Evolutionary conservation across 2,888 invertebrate genomes (phyloP).

Genomic region (Oxystoma pomonae): DNA sequence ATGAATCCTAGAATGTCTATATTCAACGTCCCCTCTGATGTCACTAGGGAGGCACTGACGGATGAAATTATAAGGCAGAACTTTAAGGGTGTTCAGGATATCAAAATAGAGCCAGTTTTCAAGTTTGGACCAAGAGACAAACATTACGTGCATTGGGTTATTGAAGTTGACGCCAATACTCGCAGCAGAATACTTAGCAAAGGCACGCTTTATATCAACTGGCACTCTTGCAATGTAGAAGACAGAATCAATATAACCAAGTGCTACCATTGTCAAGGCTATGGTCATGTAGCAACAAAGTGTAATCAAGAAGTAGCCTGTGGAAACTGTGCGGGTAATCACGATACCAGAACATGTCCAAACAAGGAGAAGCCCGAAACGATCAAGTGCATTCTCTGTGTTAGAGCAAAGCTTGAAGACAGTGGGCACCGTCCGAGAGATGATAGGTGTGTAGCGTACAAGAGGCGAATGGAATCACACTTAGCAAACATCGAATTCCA

Average conservation of each 20-base stretch:
- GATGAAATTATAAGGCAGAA: neutral
- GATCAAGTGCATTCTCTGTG: slow-evolving; percentile 1
- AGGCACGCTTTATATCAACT: neutral
- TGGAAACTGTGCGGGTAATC: slow-evolving; percentile 4
- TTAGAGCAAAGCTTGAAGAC: neutral
- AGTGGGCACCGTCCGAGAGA: slow-evolving; percentile 6
- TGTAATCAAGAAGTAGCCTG: neutral
- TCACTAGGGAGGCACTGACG: neutral
- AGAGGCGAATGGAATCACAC: neutral
- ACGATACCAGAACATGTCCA: slow-evolving; percentile 1
- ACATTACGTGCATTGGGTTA: slow-evolving; percentile 10
- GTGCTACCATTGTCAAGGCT: slow-evolving; percentile 9
- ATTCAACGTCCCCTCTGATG: slow-evolving; percentile 4
- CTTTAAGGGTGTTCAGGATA: neutral
- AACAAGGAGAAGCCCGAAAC: neutral
- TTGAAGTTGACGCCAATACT: slow-evolving; percentile 5
- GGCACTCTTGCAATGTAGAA: slow-evolving; percentile 12
- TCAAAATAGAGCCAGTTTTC: neutral
- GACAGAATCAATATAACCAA: slow-evolving; percentile 1
- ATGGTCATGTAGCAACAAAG: slow-evolving; percentile 6
- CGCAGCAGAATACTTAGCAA: neutral
- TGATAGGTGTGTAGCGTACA: neutral
- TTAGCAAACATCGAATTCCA: slow-evolving; percentile 3
- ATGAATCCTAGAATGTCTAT: slow-evolving; percentile 1
- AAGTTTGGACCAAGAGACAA: slow-evolving; percentile 11